Percentiles rank a stretch among this genome's conserved stretches.
Conservation (phyloP, 2,888 invertebrate species). For the Apamea monoglypha region DNA sequence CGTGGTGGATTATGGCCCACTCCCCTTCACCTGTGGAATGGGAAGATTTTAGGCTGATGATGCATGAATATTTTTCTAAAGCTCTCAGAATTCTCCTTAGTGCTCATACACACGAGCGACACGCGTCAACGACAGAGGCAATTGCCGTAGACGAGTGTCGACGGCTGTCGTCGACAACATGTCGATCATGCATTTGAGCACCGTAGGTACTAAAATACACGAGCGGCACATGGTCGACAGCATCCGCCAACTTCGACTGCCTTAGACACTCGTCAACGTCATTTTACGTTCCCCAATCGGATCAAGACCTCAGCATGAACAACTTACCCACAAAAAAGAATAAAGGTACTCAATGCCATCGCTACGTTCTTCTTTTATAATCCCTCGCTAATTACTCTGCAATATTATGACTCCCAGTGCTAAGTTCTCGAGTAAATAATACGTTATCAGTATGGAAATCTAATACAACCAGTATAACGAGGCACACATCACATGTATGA, state of each 20-base stretch:
- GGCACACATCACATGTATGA: constrained; percentile 32
- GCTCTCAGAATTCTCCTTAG: too few relatives aligned
- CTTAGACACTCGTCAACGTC: too few relatives aligned
- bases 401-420: neutral
- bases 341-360: neutral
- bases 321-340: neutral
- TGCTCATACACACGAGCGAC: too few relatives aligned
- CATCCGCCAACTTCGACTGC: too few relatives aligned
- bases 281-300: too few relatives aligned
- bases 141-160: too few relatives aligned
- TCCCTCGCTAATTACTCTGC: neutral
- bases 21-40: neutral
- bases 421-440: constrained; percentile 14
- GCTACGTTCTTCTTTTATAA: neutral
- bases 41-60: neutral
- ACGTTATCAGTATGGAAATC: constrained; percentile 43
- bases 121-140: too few relatives aligned
- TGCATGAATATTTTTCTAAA: neutral
- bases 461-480: constrained; percentile 13
- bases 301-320: neutral
- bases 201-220: too few relatives aligned
- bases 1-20: neutral
- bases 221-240: too few relatives aligned
- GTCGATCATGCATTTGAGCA: too few relatives aligned
- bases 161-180: too few relatives aligned